Base-by-base conservation (phyloP, 2,888 invertebrate genomes). In the Minunthozetes semirufus region DNA sequence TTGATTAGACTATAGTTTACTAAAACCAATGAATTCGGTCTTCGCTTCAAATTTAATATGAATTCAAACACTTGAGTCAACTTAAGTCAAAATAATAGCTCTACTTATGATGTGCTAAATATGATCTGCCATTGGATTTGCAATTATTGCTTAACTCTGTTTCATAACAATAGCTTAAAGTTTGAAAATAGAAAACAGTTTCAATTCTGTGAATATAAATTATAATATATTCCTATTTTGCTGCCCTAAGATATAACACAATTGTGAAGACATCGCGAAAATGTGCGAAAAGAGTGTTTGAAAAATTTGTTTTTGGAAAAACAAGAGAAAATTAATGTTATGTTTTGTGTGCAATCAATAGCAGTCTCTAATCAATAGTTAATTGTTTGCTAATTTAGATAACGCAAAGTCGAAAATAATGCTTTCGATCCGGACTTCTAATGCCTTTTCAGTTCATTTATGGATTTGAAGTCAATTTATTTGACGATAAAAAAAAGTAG, bases 351-450 rank as follows among this genome's bases (percentile, higher is more conserved):
- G 63, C 63, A 38, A 66, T 66, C 63, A 38, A 66, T 66, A 38
- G 29, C 15, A 5, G 15, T 27, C n/a, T 19, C 29, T 66, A 38
- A 66, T 66, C 63, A 66, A 66, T 66, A 66, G 63, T 66, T 66
- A 66, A 66, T 66, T 66, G 63, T 66, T 66, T 8, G 63, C 38
- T 66, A 38, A 66, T 38, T 66, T 38, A 66, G 63, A 66, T n/a
- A 38, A 66, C 29, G 38, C 63, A 38, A 33, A 66, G 38, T 42
- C 11, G 33, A 19, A 66, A 38, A 38, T 66, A 66, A 66, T 66
- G 29, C 38, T 11, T 66, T 33, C 33, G 17, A 33, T 66, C 19
- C 8, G 33, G n/a, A 4, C 17, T 38, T 33, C 63, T 38, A 66
- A 66, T 38, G 38, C 19, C 19, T 66, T 66, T 19, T 19, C 63